Base-by-base conservation (phyloP, 2,888 invertebrate genomes). In the Orthosia incerta region DNA sequence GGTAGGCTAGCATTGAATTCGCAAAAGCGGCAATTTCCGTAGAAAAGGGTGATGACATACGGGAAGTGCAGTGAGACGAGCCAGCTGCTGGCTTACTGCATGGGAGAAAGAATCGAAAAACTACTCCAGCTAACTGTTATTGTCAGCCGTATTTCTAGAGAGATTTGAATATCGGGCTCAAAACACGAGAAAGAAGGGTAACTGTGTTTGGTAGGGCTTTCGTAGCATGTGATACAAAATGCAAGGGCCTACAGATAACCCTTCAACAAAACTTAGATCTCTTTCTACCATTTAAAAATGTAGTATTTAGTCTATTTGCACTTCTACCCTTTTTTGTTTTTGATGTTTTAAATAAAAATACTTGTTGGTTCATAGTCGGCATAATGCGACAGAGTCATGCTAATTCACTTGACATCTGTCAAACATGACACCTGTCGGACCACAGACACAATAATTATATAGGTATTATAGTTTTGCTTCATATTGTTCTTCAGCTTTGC, bases 11-110 rank as follows among this genome's bases (percentile, higher is more conserved):
- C 84, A 86, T 88, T 87, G 84, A 86, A 84, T 88, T 82, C 83
- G 67, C 79, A 74, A 89, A 87, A 86, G 82, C 84, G 79, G 80
- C 86, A 87, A 85, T 88, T 88, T 86, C 85, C 83, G 80, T 76
- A 80, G 74, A 82, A 86, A 86, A 79, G 70, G 50, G 11, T 57
- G 71, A 64, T 69, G 75, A 84, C 74, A 84, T 59, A 88, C 80
- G 80, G 75, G 63, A 80, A 62, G 70, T 75, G 70, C 50, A 84
- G 56, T 68, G 84, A 57, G 70, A 59, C 70, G 59, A 62, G 55
- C 64, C 69, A 72, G 67, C 84, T 74, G 84, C 31, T 16, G 15
- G n/a, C 20, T 12, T 16, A 20, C 16, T n/a, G n/a, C n/a, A n/a
- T n/a, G 51, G 16, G 59, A 57, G 62, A 48, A 63, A 4, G 55